Base-by-base conservation (phyloP, 2,113 vertebrate species). In the Phoxinus phoxinus region DNA sequence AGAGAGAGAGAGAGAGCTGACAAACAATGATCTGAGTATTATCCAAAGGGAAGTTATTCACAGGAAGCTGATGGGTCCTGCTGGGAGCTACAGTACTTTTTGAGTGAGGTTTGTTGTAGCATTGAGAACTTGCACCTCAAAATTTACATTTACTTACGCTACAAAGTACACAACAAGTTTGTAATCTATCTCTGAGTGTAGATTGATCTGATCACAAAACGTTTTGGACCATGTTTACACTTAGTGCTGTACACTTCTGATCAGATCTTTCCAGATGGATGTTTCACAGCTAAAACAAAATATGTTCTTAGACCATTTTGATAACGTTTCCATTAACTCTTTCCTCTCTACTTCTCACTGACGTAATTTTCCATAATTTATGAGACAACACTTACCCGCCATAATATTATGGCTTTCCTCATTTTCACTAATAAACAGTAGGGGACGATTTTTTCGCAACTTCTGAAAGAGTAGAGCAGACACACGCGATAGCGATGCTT, bases 11-110 rank as follows among this genome's bases (percentile, higher is more conserved):
- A 81, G 44, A 30, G 61, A 67, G 46, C 44, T 53, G 74, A 79
- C 73, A 88, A 85, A 85, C 56, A 86, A 15, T 17, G 65, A 77
- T 30, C 12, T 17, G 71, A 48, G 27, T 35, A 65, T n/a, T 32
- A 74, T 85, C 78, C 78, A 58, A 82, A 30, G 6, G 51, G 83
- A 85, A 23, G 56, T 63, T 79, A 72, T 83, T 76, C 35, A 41
- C 7, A 72, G 73, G 81, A 84, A 81, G 51, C 32, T 61, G 56
- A 76, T 76, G 69, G 58, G 59, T 72, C 56, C 15, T 63, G 65
- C 65, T 56, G 65, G 37, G 46, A 6, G 48, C 15, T 67, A 48
- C 17, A 67, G 17, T 67, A 41, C 32, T 15, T 83, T 41, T 48
- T 35, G 37, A 81, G 79, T 44, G 15, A 79, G 12, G 19, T 86